A percentile compares a stretch with the other conserved stretches of the same genome.
These are phyloP conservation scores for Dasypogon diadema DNA, from an alignment of 2,888 invertebrate species.

Conservation along the genomic window DNA sequence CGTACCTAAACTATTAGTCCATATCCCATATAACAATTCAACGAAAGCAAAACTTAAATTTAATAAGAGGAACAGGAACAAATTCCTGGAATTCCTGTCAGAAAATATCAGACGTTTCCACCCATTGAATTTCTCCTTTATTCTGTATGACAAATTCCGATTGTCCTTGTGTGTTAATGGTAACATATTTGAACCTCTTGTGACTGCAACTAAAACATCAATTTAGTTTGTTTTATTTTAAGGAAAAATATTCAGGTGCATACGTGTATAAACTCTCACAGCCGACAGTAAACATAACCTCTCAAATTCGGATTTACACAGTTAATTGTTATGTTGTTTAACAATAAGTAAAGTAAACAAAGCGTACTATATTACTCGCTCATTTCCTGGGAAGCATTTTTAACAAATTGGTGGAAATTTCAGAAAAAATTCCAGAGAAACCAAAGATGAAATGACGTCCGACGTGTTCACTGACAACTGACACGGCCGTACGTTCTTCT, in stretches of 20 bases:
- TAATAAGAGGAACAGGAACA: conserved; percentile 90
- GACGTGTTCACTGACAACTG: no score
- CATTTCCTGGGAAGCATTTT: no score
- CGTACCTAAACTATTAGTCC: conserved; percentile 87
- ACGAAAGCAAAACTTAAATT: conserved; percentile 98
- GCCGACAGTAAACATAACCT: conserved; percentile 53
- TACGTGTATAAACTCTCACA: conserved; percentile 55
- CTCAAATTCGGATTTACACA: no score
- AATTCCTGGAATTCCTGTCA: conserved; percentile 92
- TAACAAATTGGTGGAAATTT: no score
- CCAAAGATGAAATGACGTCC: no score
- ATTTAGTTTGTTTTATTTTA: neutral
- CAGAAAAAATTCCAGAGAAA: no score
- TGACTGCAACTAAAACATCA: neutral
- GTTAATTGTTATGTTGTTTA: no score
- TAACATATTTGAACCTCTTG: conserved; percentile 71
- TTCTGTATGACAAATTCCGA: conserved; percentile 73
- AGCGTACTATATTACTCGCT: no score
- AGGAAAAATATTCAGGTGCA: conserved; percentile 28
- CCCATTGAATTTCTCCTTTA: conserved; percentile 80
- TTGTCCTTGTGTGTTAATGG: conserved; percentile 83
- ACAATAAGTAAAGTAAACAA: no score
- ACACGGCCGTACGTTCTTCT: no score
- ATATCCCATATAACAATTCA: conserved; percentile 91
- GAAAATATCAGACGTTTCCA: conserved; percentile 90